phyloP scores from a whole-genome alignment of 2,888 invertebrate species.

The Tipula confusa region DNA sequence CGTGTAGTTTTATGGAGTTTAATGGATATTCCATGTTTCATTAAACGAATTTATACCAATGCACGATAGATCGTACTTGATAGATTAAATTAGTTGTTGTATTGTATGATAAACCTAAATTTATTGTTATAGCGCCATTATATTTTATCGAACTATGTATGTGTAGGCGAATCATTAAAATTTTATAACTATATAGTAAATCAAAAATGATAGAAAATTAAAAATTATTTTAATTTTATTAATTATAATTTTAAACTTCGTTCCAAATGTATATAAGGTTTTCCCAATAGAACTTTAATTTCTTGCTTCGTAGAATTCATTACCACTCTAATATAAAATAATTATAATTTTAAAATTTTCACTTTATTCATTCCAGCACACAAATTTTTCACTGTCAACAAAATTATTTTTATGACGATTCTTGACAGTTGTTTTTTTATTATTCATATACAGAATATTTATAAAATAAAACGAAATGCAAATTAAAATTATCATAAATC shows the following conservation, averaged over 20 bases:
- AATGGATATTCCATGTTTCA: neutral
- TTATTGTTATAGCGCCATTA: too few species aligned
- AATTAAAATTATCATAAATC: slow-evolving; percentile 3
- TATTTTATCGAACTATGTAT: too few species aligned
- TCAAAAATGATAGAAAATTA: too few species aligned
- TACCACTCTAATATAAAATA: neutral
- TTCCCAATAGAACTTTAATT: too few species aligned
- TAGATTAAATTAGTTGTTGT: neutral
- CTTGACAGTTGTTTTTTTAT: neutral
- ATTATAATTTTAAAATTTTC: neutral
- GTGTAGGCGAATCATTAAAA: too few species aligned
- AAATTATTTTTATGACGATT: neutral
- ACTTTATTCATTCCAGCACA: neutral
- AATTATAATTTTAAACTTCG: too few species aligned
- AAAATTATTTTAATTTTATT: too few species aligned
- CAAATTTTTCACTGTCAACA: neutral
- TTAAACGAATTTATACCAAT: neutral
- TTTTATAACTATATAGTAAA: too few species aligned
- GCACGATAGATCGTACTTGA: neutral
- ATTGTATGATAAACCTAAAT: neutral
- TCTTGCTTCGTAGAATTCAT: too few species aligned
- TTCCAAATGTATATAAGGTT: too few species aligned
- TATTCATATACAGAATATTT: neutral
- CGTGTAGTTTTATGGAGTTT: neutral
- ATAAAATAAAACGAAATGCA: neutral